Percentiles rank a stretch among this genome's conserved stretches.
These are phyloP conservation scores for Drosophila infuscata DNA, from an alignment of 2,888 invertebrate species.

Conservation along the genomic window DNA sequence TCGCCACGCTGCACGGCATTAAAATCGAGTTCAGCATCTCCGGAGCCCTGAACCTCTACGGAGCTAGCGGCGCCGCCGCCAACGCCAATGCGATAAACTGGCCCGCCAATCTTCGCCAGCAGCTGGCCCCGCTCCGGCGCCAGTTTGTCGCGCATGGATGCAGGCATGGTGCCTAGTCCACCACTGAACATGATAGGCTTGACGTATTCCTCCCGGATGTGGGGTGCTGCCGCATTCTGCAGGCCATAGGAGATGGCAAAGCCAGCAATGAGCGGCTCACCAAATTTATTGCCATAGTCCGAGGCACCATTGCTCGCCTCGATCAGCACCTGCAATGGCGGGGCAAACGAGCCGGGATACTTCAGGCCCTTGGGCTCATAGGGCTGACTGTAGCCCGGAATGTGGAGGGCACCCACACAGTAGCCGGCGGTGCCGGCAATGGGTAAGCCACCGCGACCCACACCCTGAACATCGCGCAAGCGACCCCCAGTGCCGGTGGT, in stretches of 20 bases:
- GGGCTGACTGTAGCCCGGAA: conserved; percentile 91
- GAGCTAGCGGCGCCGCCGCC: conserved; percentile 99
- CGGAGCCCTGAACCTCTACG: conserved; percentile 96
- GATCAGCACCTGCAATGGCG: conserved; percentile 94
- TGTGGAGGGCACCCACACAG: conserved; percentile 95
- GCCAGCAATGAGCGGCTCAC: conserved; percentile 96
- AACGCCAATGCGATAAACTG: conserved; percentile 98
- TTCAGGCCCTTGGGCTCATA: conserved; percentile 92
- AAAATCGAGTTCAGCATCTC: conserved; percentile 94
- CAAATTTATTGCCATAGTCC: conserved; percentile 99
- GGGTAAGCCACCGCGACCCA: conserved; percentile 96
- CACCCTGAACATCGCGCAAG: conserved; percentile 95
- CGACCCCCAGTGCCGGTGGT: conserved; percentile 99
- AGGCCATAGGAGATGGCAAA: conserved; percentile 96
- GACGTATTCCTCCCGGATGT: conserved; percentile 94
- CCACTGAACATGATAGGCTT: conserved; percentile 99
- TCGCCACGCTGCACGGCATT: conserved; percentile 97
- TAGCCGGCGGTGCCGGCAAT: conserved; percentile 99
- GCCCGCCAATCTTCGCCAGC: conserved; percentile 98
- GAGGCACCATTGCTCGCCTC: conserved; percentile 99
- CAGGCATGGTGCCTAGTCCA: conserved; percentile 96
- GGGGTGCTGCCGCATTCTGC: conserved; percentile 86
- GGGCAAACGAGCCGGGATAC: conserved; percentile 96
- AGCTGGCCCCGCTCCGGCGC: conserved; percentile 92
- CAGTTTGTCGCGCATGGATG: conserved; percentile 91